Evolutionary conservation across 2,888 invertebrate species (phyloP), one percentile per base, ranked within the genome.

Genomic region (Odontocolon sp.): DNA sequence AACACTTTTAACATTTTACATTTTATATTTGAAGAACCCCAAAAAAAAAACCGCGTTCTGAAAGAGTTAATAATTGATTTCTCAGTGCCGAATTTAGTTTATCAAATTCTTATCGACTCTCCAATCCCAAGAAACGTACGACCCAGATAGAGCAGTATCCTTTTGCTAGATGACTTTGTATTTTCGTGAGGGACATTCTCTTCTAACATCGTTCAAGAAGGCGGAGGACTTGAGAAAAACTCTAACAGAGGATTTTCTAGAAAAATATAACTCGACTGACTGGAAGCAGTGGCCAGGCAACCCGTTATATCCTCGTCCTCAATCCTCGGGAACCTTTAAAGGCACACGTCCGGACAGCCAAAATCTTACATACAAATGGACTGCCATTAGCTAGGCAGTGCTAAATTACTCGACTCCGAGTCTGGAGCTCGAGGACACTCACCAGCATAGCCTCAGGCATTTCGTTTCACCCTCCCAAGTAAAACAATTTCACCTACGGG

Each of bases 281-380:
- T 18, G 1, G n/a, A 47, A 11, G n/a, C 23, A 21, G n/a, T 4
- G 23, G n/a, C 1, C n/a, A 47, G 4, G 47, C 47, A n/a, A 23
- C 26, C 26, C 26, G 50, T 50, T 50, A 6, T 26, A 50, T 28
- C 50, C 50, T 28, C 28, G 50, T 50, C 11, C 26, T 50, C 28
- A 28, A 50, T 50, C 28, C 6, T 28, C 50, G 11, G 1, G 11
- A 50, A 8, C 3, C 26, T n/a, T 6, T 1, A 5, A 26, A 11
- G 28, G 1, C 5, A 3, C 50, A 18, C 26, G 18, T 23, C 47
- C 47, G 40, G 50, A 21, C 59, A 69, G 57, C 47, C 31, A 52
- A 59, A 59, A 40, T 59, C 69, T 69, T 40, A 8, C 59, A 38
- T 69, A 61, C 59, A 69, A 69, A 69, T 61, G 59, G 59, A 59